Base-by-base conservation (phyloP, 2,797 vertebrate species). In the Gymnoscopelus microlampas region DNA sequence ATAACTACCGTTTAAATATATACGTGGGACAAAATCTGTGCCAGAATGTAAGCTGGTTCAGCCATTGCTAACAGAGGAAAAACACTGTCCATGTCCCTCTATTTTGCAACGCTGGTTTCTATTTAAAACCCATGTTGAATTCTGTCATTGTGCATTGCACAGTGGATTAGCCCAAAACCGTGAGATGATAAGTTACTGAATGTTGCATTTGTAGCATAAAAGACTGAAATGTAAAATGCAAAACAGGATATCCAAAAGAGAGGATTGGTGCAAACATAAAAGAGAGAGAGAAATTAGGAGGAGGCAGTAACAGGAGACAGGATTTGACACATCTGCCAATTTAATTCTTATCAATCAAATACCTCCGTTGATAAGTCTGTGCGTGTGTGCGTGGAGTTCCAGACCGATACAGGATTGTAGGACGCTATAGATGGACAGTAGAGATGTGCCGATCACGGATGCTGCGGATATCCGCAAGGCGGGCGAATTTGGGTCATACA, bases 131-230 rank as follows among this genome's bases (percentile, higher is more conserved):
- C 71, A 51, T 48, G 55, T 58, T 0, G 48, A 60, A 63, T 77
- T 76, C 3, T 67, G 77, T 54, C 50, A 55, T 53, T 7, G 29
- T 64, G 3, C 39, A 85, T 85, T 83, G 77, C 66, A 59, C 59
- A 39, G 53, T 32, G 66, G 39, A 83, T 85, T 82, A 80, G 76
- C 39, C 35, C 35, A 39, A 39, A 75, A 11, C 59, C 0, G 59
- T 66, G 19, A 70, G 74, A 76, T 49, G 44, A 68, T 58, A 32
- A 65, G 67, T 70, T 64, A 11, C 57, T 48, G 67, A 77, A 77
- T 12, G 50, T 66, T 61, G 76, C 66, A 76, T 75, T 82, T 80
- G 80, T 56, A 12, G 39, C 71, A 74, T 70, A 35, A 76, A 75
- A 44, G 39, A 2, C 39, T 10, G n/a, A 51, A 51, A n/a, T 13